phyloP scores from a whole-genome alignment of 2,888 invertebrate genomes.

The Pseudococcus jackbeardsleyi region DNA sequence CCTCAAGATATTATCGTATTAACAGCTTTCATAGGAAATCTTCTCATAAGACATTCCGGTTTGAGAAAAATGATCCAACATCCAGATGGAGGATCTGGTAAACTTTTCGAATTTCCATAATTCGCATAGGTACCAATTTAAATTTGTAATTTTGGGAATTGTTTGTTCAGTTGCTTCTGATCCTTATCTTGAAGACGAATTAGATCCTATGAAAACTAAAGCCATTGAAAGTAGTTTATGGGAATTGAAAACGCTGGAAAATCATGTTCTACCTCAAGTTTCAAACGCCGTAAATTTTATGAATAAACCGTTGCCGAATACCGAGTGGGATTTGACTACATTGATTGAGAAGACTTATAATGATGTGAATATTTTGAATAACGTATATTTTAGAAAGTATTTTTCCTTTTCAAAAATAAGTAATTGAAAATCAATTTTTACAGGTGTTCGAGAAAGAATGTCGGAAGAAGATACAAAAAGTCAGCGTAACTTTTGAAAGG shows the following conservation, averaged over 20 bases:
- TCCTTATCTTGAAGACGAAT: slow-evolving; percentile 88
- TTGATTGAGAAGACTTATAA: slow-evolving; percentile 78
- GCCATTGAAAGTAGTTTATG: slow-evolving; percentile 93
- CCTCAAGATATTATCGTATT: slow-evolving; percentile 83
- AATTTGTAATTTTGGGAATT: not conserved
- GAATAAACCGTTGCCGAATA: slow-evolving; percentile 76
- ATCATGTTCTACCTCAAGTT: slow-evolving; percentile 81
- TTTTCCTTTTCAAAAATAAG: slow-evolving; percentile 60
- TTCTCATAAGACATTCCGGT: slow-evolving; percentile 85
- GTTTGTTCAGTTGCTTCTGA: slow-evolving; percentile 73
- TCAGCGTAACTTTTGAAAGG: slow-evolving; percentile 66
- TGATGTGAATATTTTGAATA: slow-evolving; percentile 71
- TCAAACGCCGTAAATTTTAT: slow-evolving; percentile 81
- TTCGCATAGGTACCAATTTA: not conserved
- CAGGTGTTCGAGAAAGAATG: slow-evolving; percentile 85
- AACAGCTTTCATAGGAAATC: slow-evolving; percentile 86
- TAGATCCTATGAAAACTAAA: slow-evolving; percentile 81
- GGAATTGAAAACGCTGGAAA: slow-evolving; percentile 87
- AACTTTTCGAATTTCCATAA: not conserved
- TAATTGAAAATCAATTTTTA: slow-evolving; percentile 67
- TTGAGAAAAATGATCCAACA: slow-evolving; percentile 76
- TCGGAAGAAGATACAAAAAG: slow-evolving; percentile 78
- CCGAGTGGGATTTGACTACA: slow-evolving; percentile 79
- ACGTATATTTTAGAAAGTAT: not conserved
- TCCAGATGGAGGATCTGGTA: slow-evolving; percentile 58